These are phyloP conservation scores for Manis pentadactyla DNA, from an alignment of 2,797 vertebrate species.

Conservation along the genomic window DNA sequence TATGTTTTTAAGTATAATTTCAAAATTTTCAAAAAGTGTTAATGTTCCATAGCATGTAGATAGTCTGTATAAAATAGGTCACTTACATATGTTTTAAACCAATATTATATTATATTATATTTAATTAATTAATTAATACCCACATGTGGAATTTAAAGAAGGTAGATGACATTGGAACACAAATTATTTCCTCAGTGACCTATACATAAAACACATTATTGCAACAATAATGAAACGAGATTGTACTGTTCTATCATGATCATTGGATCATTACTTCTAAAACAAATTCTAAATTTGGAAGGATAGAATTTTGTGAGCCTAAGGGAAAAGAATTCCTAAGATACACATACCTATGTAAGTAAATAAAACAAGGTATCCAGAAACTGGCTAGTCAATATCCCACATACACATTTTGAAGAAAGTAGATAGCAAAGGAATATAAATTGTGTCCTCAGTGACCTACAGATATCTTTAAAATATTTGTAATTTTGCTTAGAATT, in stretches of 20 bases:
- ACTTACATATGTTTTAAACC: constrained; percentile 31
- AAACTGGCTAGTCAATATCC: constrained; percentile 93
- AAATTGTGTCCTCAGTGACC: neutral
- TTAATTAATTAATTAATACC: neutral
- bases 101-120: neutral
- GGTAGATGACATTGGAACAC: neutral
- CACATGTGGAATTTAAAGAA: neutral
- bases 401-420: constrained; percentile 41
- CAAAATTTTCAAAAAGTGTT: constrained; percentile 32
- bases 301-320: constrained; percentile 2
- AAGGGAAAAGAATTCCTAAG: neutral
- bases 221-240: neutral
- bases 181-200: neutral
- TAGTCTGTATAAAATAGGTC: constrained; percentile 7
- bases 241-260: neutral
- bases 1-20: constrained; percentile 46
- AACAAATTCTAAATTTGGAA: constrained; percentile 37
- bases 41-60: neutral
- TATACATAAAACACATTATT: constrained; percentile 5
- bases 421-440: neutral
- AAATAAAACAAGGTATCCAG: constrained; percentile 85
- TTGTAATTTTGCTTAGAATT: constrained; percentile 58
- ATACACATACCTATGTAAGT: neutral
- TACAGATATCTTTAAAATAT: constrained; percentile 11
- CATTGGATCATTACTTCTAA: neutral